Conservation (phyloP, 2,113 vertebrate genomes). For the Raja brachyura region DNA sequence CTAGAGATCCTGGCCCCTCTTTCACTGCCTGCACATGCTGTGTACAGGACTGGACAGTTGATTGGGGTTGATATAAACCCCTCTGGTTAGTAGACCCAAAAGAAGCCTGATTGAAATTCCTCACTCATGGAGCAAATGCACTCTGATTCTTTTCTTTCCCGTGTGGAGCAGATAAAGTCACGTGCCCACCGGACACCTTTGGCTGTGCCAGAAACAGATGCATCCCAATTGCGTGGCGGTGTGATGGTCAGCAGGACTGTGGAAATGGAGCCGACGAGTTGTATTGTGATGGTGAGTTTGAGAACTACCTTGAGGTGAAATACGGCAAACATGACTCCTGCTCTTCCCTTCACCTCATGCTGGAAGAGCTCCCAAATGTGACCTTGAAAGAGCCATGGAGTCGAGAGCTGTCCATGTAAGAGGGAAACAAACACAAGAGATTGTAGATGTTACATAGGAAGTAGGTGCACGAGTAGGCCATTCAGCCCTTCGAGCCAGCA, state of each 20-base stretch:
- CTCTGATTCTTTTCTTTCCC: slow-evolving; percentile 37
- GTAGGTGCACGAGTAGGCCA: too few species aligned
- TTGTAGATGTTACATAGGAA: too few species aligned
- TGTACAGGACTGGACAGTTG: not conserved
- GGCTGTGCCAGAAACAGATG: slow-evolving; percentile 83
- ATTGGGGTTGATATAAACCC: slow-evolving; percentile 20
- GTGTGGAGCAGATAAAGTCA: slow-evolving; percentile 68
- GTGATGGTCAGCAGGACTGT: slow-evolving; percentile 88
- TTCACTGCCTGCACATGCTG: not conserved
- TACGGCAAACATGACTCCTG: not conserved
- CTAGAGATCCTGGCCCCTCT: not conserved
- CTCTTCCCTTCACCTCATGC: not conserved
- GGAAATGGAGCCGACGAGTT: slow-evolving; percentile 84
- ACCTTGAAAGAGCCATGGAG: too few species aligned
- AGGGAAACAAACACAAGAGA: too few species aligned
- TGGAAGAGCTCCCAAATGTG: not conserved
- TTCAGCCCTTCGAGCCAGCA: too few species aligned
- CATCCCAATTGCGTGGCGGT: slow-evolving; percentile 85
- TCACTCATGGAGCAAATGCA: slow-evolving; percentile 40
- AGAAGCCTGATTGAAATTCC: slow-evolving; percentile 17
- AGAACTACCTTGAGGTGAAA: not conserved
- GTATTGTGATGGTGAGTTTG: slow-evolving; percentile 70
- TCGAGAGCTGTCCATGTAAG: too few species aligned
- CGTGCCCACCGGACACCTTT: slow-evolving; percentile 84
- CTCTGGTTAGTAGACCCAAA: slow-evolving; percentile 20